These are phyloP conservation scores for Anticlea derivata DNA, from an alignment of 2,888 invertebrate species.

Conservation along the genomic window DNA sequence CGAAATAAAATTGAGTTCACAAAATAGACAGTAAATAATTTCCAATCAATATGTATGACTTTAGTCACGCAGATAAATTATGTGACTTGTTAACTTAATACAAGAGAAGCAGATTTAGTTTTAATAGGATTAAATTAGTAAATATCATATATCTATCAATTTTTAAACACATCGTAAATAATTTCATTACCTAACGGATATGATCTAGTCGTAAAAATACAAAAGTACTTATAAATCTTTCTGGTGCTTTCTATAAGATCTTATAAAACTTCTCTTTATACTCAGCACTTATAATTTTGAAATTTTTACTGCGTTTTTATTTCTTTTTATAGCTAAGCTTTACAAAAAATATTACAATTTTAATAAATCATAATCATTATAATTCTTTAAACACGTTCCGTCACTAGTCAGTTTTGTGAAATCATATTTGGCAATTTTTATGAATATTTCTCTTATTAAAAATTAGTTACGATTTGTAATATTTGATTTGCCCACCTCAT, in stretches of 20 bases:
- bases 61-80: slow-evolving; percentile 30
- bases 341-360: slow-evolving; percentile 19
- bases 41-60: slow-evolving; percentile 14
- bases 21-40: not conserved
- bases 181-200: slow-evolving; percentile 29
- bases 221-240: slow-evolving; percentile 28
- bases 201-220: slow-evolving; percentile 24
- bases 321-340: slow-evolving; percentile 15
- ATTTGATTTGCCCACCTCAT: not conserved
- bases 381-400: slow-evolving; percentile 15
- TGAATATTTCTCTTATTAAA: not conserved
- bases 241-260: slow-evolving; percentile 15
- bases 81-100: slow-evolving; percentile 19
- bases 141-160: slow-evolving; percentile 34
- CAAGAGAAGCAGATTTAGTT: slow-evolving; percentile 24
- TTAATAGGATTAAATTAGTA: slow-evolving; percentile 34
- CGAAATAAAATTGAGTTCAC: too few relatives aligned
- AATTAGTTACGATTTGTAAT: slow-evolving; percentile 12
- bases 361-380: slow-evolving; percentile 24
- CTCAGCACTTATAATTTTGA: slow-evolving; percentile 17
- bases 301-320: slow-evolving; percentile 23
- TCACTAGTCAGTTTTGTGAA: slow-evolving; percentile 21
- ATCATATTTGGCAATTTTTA: slow-evolving; percentile 3
- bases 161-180: slow-evolving; percentile 30
- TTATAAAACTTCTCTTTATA: slow-evolving; percentile 31